Conservation (phyloP, 2,113 vertebrate genomes). For the Arenaria interpres region DNA sequence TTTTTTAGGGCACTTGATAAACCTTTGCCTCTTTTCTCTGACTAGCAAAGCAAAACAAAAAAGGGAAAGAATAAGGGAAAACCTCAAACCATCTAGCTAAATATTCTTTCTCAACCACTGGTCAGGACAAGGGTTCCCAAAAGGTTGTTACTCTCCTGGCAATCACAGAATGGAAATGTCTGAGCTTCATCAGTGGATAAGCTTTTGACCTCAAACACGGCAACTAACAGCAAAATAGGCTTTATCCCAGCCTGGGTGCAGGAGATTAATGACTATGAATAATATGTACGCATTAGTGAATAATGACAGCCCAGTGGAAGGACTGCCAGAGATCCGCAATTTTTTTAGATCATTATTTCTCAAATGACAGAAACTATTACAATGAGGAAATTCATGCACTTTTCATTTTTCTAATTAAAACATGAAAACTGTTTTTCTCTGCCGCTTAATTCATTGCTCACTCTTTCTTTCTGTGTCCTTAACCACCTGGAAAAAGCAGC, state of each 20-base stretch:
- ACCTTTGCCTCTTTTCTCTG: neutral
- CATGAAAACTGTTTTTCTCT: neutral
- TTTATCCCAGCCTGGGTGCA: neutral
- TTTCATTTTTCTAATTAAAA: constrained; percentile 45
- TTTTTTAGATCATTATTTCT: constrained; percentile 33
- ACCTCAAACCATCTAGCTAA: neutral
- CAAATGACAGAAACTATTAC: constrained; percentile 17
- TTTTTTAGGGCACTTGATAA: neutral
- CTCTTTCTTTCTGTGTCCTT: neutral
- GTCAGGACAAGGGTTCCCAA: neutral
- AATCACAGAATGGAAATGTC: neutral
- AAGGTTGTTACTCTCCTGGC: neutral
- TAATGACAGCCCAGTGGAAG: neutral
- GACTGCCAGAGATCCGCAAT: neutral
- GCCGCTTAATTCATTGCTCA: neutral
- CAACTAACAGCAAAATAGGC: neutral
- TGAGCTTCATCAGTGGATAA: neutral
- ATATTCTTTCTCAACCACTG: neutral
- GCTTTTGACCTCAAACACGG: neutral
- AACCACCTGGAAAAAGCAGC: neutral
- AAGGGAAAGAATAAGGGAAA: neutral
- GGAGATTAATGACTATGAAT: neutral
- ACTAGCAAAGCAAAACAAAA: neutral
- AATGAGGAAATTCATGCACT: neutral
- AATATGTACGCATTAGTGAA: neutral